Conservation (phyloP, 2,113 vertebrate species). For the Poeciliopsis prolifica region DNA sequence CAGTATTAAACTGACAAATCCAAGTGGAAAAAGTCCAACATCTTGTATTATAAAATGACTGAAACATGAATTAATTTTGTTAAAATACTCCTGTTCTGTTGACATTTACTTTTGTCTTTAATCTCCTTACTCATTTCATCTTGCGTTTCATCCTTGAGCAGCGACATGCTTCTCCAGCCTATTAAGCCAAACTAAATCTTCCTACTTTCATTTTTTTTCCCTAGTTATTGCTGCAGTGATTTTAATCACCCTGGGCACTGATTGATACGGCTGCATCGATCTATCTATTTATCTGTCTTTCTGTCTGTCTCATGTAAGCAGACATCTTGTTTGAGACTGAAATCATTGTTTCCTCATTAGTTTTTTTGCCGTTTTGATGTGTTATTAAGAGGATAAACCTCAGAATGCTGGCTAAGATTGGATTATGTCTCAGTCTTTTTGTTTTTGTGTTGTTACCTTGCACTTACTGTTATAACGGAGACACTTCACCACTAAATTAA, state of each 20-base stretch:
- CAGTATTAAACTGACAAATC: slow-evolving; percentile 2
- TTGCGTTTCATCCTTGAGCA: slow-evolving; percentile 26
- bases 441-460: slow-evolving; percentile 21
- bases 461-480: not conserved
- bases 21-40: not conserved
- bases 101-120: slow-evolving; percentile 49
- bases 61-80: slow-evolving; percentile 42
- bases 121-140: slow-evolving; percentile 41
- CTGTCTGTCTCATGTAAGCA: no score
- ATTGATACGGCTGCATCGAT: slow-evolving; percentile 11
- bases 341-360: slow-evolving; percentile 9
- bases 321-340: slow-evolving; percentile 27
- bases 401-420: slow-evolving; percentile 37
- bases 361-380: slow-evolving; percentile 16
- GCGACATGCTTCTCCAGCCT: slow-evolving; percentile 15
- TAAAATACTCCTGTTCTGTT: slow-evolving; percentile 32
- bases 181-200: not conserved
- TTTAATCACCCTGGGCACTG: not conserved
- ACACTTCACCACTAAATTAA: no score
- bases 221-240: slow-evolving; percentile 4
- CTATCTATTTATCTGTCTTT: no score
- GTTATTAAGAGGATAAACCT: slow-evolving; percentile 51
- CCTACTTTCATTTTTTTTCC: not conserved
- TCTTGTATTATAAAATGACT: slow-evolving; percentile 8
- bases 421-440: slow-evolving; percentile 52